Evolutionary conservation across 1,140 invertebrate genomes (phyloP).

Genomic region (Semibalanus balanoides): DNA sequence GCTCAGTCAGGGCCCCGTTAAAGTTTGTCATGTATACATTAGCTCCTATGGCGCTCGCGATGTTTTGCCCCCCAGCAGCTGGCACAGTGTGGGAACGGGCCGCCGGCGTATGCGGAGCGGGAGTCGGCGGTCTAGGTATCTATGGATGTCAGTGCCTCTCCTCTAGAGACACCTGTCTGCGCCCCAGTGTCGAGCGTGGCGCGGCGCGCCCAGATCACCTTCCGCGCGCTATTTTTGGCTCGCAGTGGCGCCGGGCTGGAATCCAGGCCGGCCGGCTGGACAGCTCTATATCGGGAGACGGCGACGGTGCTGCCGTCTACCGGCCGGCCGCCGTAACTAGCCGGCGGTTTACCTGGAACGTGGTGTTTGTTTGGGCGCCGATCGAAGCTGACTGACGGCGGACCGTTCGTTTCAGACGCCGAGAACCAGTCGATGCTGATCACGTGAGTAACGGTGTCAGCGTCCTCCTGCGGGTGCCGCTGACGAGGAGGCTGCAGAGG

Average conservation of each 20-base stretch:
- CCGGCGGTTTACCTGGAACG: neutral
- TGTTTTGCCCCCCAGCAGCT: too few species aligned
- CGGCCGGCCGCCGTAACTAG: too few species aligned
- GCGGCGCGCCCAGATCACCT: neutral
- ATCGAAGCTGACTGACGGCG: neutral
- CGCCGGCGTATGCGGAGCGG: too few species aligned
- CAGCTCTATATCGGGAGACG: neutral
- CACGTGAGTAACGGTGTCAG: constrained; percentile 24
- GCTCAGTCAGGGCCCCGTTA: too few species aligned
- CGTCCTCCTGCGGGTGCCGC: neutral
- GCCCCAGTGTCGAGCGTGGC: too few species aligned
- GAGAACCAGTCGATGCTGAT: constrained; percentile 28
- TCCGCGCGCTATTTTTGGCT: neutral
- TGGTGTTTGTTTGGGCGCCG: neutral
- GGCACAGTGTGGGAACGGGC: too few species aligned
- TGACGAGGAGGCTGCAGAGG: too few species aligned
- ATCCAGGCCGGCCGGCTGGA: neutral
- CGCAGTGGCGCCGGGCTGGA: neutral
- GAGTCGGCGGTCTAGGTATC: too few species aligned
- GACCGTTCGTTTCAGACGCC: constrained; percentile 18
- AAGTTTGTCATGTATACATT: too few species aligned
- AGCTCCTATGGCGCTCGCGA: too few species aligned
- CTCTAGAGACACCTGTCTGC: too few species aligned
- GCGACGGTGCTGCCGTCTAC: neutral
- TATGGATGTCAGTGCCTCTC: too few species aligned